Base-by-base conservation (phyloP, 2,113 vertebrate species). In the Indicator indicator region DNA sequence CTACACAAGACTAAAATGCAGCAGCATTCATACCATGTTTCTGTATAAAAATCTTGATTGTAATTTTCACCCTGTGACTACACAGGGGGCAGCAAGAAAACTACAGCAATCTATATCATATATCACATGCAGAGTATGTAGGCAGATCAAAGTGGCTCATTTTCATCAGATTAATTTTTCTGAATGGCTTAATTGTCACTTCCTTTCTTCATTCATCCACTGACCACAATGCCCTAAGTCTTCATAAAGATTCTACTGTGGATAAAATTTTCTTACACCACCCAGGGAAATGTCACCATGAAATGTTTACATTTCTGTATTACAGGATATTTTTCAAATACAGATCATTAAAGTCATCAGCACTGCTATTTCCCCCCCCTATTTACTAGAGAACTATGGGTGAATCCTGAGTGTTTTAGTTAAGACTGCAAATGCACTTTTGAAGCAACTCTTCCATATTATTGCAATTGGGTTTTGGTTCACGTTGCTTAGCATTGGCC, bases 291-390 rank as follows among this genome's bases (percentile, higher is more conserved):
- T 32, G 74, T 48, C 36, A 88, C 40, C 18, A 63, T 27, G 9
- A 85, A 56, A 73, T 32, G 69, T 89, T 78, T 58, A 67, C 42
- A 50, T 73, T 76, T 86, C 30, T 83, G 12, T 40, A 50, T 68
- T 78, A 88, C 5, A 71, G 21, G 23, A 86, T 12, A 14, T 7
- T 44, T 79, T 82, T 78, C 70, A 90, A 87, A 55, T n/a, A 75
- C 26, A 64, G 71, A 65, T 9, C 52, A 60, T 30, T 83, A 60
- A 7, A 79, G 11, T 32, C 28, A 56, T n/a, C 60, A 77, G 20
- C 27, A 82, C 17, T n/a, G 64, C 15, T 9, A 13, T 4, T 1
- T 3, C 20, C 18, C 15, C 12, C 3, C 7, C 0, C 1, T 12
- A 12, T 46, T 42, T 50, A 71, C 30, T 76, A 44, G 42, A 75